phyloP scores from a whole-genome alignment of 2,113 vertebrate species.

The Myrmecophaga tridactyla region DNA sequence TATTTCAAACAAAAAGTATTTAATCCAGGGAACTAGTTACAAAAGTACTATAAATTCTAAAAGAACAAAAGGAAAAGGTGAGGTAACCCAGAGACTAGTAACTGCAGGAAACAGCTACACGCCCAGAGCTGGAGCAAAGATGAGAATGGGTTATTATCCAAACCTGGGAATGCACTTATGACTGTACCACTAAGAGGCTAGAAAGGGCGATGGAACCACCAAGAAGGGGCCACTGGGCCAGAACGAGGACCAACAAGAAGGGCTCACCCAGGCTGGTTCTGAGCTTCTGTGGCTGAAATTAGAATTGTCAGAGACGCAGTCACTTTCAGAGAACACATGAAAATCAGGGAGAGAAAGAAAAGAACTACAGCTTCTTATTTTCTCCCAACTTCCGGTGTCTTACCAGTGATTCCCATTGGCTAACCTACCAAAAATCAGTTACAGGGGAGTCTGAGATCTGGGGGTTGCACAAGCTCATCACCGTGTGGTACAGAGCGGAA shows the following conservation, averaged over 20 bases:
- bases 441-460: background rate
- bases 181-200: background rate
- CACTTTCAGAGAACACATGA: background rate
- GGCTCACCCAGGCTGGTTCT: background rate
- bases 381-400: background rate
- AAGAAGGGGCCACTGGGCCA: background rate
- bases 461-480: background rate
- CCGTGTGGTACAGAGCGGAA: background rate
- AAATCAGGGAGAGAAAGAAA: background rate
- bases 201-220: background rate
- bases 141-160: background rate
- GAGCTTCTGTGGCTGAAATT: background rate
- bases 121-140: background rate
- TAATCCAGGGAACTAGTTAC: background rate
- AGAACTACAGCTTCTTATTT: background rate
- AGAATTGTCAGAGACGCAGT: background rate
- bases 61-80: background rate
- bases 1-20: slow-evolving; percentile 29
- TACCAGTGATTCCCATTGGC: background rate
- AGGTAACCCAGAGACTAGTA: background rate
- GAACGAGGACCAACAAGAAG: background rate
- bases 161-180: background rate
- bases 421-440: background rate
- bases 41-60: background rate
- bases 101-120: background rate